phyloP scores from a whole-genome alignment of 2,888 invertebrate species.

The Spisula solida region DNA sequence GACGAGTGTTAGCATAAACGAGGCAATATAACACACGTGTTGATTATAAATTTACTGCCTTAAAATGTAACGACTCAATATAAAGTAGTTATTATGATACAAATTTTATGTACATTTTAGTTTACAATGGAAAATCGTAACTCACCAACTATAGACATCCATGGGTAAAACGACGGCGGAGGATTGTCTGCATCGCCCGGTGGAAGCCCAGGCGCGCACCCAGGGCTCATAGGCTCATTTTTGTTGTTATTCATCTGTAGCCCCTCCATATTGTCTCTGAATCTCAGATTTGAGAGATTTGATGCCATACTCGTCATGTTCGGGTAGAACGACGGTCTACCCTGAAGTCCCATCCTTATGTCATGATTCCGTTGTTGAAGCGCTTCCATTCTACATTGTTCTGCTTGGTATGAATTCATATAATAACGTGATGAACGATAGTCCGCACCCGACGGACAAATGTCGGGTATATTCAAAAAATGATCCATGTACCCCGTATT shows the following conservation, averaged over 20 bases:
- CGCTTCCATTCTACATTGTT: conserved; percentile 85
- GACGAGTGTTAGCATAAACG: background rate
- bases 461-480: conserved; percentile 85
- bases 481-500: conserved; percentile 84
- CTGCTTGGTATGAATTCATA: conserved; percentile 81
- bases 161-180: conserved; percentile 83
- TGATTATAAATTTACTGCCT: background rate
- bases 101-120: background rate
- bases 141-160: conserved; percentile 86
- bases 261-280: conserved; percentile 79
- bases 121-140: background rate
- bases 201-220: conserved; percentile 76
- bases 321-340: conserved; percentile 82
- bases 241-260: conserved; percentile 77
- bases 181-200: conserved; percentile 75
- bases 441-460: conserved; percentile 82
- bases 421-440: conserved; percentile 83
- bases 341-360: conserved; percentile 82
- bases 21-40: conserved; percentile 13
- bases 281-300: conserved; percentile 76
- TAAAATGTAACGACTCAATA: background rate
- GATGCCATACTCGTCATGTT: conserved; percentile 82
- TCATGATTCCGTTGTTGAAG: conserved; percentile 83
- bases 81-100: background rate
- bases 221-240: conserved; percentile 80